A percentile compares a stretch with the other conserved stretches of the same genome.
phyloP scores from a whole-genome alignment of 1,140 invertebrate species.

The Dendroctonus valens region DNA sequence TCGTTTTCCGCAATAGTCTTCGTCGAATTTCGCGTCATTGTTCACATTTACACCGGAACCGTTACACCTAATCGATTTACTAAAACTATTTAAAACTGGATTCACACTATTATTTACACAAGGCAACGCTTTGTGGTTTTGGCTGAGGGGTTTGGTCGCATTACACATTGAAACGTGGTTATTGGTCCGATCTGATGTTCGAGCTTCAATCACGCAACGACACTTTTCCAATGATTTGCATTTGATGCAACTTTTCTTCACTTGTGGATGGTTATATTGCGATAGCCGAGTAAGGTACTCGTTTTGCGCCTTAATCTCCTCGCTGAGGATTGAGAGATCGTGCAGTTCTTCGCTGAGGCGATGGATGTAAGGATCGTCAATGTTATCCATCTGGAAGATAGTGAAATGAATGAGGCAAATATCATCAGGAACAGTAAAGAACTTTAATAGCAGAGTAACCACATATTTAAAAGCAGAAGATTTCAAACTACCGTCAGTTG shows the following conservation, averaged over 20 bases:
- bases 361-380: conserved; percentile 59
- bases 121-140: not conserved
- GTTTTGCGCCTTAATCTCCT: conserved; percentile 56
- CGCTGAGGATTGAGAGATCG: conserved; percentile 58
- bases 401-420: conserved; percentile 1
- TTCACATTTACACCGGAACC: conserved; percentile 15
- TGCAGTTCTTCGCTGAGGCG: conserved; percentile 58
- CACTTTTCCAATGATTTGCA: conserved; percentile 33
- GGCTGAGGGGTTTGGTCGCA: too few relatives aligned
- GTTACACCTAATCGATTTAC: conserved; percentile 26
- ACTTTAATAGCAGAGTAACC: not conserved
- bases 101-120: conserved; percentile 26
- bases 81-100: conserved; percentile 30
- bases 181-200: conserved; percentile 4
- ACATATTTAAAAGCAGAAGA: not conserved
- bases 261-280: not conserved
- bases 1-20: not conserved
- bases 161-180: not conserved
- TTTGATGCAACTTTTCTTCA: conserved; percentile 4
- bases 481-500: conserved; percentile 34
- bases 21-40: conserved; percentile 12
- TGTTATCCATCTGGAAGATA: conserved; percentile 50
- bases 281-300: conserved; percentile 51
- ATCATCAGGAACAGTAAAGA: not conserved
- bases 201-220: not conserved